phyloP scores from a whole-genome alignment of 1,140 invertebrate genomes.

The Aradophagus sp. region DNA sequence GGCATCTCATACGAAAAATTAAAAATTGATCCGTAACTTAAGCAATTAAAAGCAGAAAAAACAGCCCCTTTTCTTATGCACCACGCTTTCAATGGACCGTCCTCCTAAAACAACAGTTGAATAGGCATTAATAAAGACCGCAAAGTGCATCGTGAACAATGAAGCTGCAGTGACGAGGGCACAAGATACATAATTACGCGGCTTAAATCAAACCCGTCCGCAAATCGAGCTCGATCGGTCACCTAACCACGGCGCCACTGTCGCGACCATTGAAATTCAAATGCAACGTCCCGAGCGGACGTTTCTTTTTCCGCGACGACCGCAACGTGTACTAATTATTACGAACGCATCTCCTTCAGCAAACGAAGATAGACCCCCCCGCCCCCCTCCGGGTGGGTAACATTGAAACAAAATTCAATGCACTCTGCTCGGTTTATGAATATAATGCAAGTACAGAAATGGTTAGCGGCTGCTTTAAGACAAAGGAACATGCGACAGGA shows the following conservation, averaged over 20 bases:
- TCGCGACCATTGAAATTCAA: constrained; percentile 45
- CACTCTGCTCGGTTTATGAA: constrained; percentile 42
- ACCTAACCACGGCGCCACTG: constrained; percentile 30
- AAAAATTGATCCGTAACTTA: not conserved
- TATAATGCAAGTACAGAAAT: constrained; percentile 53
- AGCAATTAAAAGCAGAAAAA: no score
- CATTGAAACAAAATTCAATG: constrained; percentile 55
- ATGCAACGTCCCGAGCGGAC: constrained; percentile 21
- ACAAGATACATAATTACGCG: constrained; percentile 32
- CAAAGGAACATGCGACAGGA: constrained; percentile 52
- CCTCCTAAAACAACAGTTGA: no score
- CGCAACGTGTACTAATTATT: constrained; percentile 45
- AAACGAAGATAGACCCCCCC: constrained; percentile 40
- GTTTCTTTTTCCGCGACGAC: constrained; percentile 16
- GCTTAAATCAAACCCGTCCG: constrained; percentile 35
- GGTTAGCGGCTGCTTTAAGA: constrained; percentile 50
- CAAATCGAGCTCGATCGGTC: constrained; percentile 46
- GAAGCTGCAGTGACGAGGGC: not conserved
- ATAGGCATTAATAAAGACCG: not conserved
- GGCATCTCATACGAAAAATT: no score
- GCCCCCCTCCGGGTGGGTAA: constrained; percentile 31
- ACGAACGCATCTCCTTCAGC: constrained; percentile 36
- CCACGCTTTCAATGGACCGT: no score
- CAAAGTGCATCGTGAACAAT: no score
- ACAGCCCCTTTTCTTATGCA: no score